Conservation (phyloP, 30 jellyfish, hydroid and myxozoan genomes). For the Hydra vulgaris region DNA sequence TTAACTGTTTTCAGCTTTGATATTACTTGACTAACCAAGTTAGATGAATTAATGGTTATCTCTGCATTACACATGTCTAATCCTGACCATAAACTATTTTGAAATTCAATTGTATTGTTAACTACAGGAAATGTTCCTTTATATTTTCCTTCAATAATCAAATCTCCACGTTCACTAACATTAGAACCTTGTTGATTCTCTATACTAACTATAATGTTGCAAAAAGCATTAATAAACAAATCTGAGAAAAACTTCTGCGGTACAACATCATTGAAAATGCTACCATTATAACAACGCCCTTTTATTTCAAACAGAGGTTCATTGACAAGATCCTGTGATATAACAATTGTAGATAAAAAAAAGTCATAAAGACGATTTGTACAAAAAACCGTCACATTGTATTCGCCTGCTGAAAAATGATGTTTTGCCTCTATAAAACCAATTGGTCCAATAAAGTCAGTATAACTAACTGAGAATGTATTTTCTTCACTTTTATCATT, state of each 20-base stretch:
- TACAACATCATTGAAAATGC: background rate
- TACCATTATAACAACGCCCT: background rate
- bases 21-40: background rate
- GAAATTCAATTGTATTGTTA: background rate
- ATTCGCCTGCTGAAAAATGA: background rate
- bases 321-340: background rate
- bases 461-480: background rate
- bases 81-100: background rate
- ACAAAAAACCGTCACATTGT: background rate
- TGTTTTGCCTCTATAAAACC: background rate
- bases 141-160: background rate
- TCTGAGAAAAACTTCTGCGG: background rate
- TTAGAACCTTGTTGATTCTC: conserved; percentile 5
- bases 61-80: background rate
- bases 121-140: background rate
- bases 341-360: background rate
- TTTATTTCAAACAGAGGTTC: background rate
- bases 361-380: background rate
- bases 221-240: background rate
- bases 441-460: background rate
- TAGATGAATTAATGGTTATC: background rate
- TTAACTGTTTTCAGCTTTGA: background rate
- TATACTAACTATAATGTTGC: conserved; percentile 6
- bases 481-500: background rate
- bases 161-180: background rate